Percentiles rank a stretch among this genome's conserved stretches.
phyloP scores from a whole-genome alignment of 2,797 vertebrate genomes.

The Muscicapa striata region DNA sequence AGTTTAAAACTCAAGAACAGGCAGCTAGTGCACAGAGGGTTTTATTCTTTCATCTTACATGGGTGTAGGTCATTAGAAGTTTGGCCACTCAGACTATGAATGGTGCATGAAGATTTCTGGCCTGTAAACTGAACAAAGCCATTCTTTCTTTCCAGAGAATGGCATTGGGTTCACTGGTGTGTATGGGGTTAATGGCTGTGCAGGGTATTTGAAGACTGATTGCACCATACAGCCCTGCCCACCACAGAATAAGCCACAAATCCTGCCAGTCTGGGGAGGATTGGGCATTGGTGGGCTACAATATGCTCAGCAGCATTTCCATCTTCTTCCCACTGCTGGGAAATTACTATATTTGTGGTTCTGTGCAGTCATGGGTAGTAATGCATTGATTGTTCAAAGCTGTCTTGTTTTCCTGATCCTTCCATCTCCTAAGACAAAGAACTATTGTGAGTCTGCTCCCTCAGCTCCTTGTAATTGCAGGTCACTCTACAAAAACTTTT shows the following conservation, averaged over 20 bases:
- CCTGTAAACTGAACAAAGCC: background rate
- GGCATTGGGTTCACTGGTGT: background rate
- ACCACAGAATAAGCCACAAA: background rate
- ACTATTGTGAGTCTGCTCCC: background rate
- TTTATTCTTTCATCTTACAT: background rate
- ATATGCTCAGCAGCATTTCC: background rate
- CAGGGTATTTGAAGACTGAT: rapidly evolving
- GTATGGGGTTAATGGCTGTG: background rate
- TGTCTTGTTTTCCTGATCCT: background rate
- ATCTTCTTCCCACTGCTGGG: background rate
- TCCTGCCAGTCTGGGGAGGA: background rate
- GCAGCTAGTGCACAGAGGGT: background rate
- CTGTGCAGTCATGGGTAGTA: background rate
- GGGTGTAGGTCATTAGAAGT: background rate
- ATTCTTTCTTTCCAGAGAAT: background rate
- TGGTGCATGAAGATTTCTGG: background rate
- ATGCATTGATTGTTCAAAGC: background rate
- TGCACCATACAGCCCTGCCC: background rate
- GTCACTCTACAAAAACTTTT: background rate
- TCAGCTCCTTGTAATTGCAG: background rate
- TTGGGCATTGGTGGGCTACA: background rate
- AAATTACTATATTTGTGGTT: background rate
- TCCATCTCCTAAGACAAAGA: background rate
- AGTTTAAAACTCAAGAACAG: background rate
- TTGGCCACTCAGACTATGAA: background rate